Percentiles rank a stretch among this genome's conserved stretches.
Evolutionary conservation across 2,888 invertebrate genomes (phyloP).

Genomic region (Dioctria linearis): DNA sequence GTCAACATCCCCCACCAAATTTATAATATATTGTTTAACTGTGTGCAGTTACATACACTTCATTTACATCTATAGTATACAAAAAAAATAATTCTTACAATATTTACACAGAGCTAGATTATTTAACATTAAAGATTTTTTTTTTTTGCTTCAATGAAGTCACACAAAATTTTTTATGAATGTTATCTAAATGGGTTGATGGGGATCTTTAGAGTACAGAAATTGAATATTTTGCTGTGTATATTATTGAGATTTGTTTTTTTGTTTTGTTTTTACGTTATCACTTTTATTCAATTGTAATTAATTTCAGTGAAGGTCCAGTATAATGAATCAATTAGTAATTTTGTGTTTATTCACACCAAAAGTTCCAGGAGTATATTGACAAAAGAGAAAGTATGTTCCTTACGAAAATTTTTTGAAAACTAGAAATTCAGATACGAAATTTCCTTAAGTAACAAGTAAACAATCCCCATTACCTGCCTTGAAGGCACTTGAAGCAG

Average conservation of each 20-base stretch:
- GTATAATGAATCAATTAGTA: too few species aligned
- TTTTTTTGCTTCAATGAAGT: not conserved
- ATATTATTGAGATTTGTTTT: not conserved
- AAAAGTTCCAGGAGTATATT: too few species aligned
- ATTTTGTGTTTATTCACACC: too few species aligned
- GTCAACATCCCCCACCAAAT: constrained; percentile 21
- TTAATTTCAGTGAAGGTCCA: too few species aligned
- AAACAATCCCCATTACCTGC: too few species aligned
- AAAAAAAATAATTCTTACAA: constrained; percentile 38
- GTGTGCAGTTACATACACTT: not conserved
- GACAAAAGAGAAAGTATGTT: too few species aligned
- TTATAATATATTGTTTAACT: constrained; percentile 10
- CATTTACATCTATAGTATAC: constrained; percentile 19
- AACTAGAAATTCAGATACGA: too few species aligned
- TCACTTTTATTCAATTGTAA: too few species aligned
- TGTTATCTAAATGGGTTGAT: not conserved
- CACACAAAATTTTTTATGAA: not conserved
- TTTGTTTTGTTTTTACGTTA: too few species aligned
- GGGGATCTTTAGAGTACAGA: not conserved
- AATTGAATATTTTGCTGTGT: not conserved
- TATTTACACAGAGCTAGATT: constrained; percentile 12
- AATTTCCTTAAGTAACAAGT: too few species aligned
- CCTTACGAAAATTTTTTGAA: too few species aligned
- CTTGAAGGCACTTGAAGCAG: too few species aligned
- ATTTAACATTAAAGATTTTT: constrained; percentile 26